phyloP scores from a whole-genome alignment of 2,888 invertebrate species.

The Zaprionus bogoriensis region DNA sequence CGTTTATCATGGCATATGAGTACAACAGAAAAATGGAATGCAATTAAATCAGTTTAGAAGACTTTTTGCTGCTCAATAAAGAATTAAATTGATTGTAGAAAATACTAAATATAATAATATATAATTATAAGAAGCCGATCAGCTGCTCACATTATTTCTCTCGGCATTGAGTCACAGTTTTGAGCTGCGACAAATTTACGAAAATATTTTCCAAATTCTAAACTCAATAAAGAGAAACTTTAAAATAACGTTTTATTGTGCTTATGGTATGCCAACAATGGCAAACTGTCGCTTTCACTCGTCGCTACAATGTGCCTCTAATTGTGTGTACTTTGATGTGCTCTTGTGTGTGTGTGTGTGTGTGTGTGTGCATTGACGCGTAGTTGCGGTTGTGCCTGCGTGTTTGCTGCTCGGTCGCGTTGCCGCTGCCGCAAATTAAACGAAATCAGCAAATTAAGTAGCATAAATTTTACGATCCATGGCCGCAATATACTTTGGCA shows the following conservation, averaged over 20 bases:
- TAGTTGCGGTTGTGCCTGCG: conserved; percentile 21
- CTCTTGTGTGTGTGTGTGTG: conserved; percentile 1
- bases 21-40: background rate
- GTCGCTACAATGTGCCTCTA: conserved; percentile 25
- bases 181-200: no score
- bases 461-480: conserved; percentile 27
- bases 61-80: background rate
- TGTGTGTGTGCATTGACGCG: conserved; percentile 8
- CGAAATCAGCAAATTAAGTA: conserved; percentile 40
- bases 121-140: background rate
- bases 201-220: no score
- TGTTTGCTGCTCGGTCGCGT: conserved; percentile 6
- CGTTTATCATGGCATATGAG: background rate
- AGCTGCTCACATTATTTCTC: no score
- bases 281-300: background rate
- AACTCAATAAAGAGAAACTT: no score
- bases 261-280: background rate
- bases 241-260: background rate
- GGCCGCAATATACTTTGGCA: no score
- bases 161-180: no score
- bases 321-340: conserved; percentile 12
- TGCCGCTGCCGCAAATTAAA: conserved; percentile 35
- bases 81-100: background rate
- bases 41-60: background rate
- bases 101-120: background rate